Evolutionary conservation across 2,888 invertebrate species (phyloP), one percentile per base, ranked within the genome.

Genomic region (Liopterus haemorrhoidalis): DNA sequence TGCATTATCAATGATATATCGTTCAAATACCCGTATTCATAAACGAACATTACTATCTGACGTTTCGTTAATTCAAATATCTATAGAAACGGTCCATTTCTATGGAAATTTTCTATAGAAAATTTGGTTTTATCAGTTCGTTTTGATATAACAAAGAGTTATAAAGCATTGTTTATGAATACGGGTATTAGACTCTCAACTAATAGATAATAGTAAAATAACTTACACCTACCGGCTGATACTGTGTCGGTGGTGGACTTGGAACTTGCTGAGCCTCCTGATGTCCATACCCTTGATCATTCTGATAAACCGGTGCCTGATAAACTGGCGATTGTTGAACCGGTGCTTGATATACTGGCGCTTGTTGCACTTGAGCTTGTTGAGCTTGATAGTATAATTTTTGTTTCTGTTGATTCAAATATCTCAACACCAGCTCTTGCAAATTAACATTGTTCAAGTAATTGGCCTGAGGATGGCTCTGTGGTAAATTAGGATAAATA

Each of bases 371-470:
- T 42, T 40, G 48, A 20, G 32, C 43, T 40, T 49, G 64, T 58
- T 41, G 57, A 49, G 9, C 57, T 49, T 20, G 63, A 50, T 42
- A 56, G 64, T 38, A 65, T n/a, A n/a, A n/a, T n/a, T n/a, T n/a
- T n/a, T 20, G n/a, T n/a, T n/a, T n/a, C 36, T 64, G 64, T 5
- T 66, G 53, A 27, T 57, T 62, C 32, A 74, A 70, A 56, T 78
- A 77, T 50, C 72, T 69, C 49, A 71, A 69, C 1, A 78, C 70
- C 20, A 78, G 58, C 14, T 70, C 65, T 64, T 77, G 76, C 20
- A 78, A 59, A 55, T 78, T 75, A 0, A 76, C 66, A 48, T 70
- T 70, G 49, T 76, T 78, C 21, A 78, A 64, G 48, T 71, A 68
- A 39, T 71, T 68, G 1, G 75, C 72, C 20, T 74, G 60, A 2